A percentile compares a stretch with the other conserved stretches of the same genome.
phyloP scores from a whole-genome alignment of 1,140 invertebrate species.

The Bombus sibiricus region DNA sequence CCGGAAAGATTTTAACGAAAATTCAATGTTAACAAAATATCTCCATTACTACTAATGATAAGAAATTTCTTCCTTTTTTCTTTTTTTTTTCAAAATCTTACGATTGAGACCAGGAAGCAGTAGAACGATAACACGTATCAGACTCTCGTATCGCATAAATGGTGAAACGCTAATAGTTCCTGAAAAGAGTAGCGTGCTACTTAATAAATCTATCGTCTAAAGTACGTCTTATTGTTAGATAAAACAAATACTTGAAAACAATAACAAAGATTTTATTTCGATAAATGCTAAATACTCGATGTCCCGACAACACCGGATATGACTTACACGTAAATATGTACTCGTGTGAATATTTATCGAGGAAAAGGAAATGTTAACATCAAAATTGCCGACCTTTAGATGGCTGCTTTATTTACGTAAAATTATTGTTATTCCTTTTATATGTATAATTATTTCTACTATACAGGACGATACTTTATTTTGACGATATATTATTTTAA shows the following conservation, averaged over 20 bases:
- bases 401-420: neutral
- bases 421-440: neutral
- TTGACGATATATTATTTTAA: too few relatives aligned
- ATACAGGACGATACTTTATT: too few relatives aligned
- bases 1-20: too few relatives aligned
- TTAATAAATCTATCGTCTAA: conserved; percentile 1
- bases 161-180: too few relatives aligned
- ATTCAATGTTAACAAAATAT: too few relatives aligned
- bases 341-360: conserved; percentile 33
- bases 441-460: too few relatives aligned
- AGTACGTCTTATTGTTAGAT: neutral
- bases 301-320: neutral
- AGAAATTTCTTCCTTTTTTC: neutral
- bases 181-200: too few relatives aligned
- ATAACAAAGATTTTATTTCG: neutral
- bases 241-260: neutral
- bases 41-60: fast-evolving
- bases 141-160: neutral
- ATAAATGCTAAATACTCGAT: neutral
- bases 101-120: neutral
- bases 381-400: neutral
- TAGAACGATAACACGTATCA: neutral
- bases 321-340: neutral
- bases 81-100: neutral
- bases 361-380: neutral